Conservation (phyloP, 2,113 vertebrate genomes). For the Melanerpes aurifrons region DNA sequence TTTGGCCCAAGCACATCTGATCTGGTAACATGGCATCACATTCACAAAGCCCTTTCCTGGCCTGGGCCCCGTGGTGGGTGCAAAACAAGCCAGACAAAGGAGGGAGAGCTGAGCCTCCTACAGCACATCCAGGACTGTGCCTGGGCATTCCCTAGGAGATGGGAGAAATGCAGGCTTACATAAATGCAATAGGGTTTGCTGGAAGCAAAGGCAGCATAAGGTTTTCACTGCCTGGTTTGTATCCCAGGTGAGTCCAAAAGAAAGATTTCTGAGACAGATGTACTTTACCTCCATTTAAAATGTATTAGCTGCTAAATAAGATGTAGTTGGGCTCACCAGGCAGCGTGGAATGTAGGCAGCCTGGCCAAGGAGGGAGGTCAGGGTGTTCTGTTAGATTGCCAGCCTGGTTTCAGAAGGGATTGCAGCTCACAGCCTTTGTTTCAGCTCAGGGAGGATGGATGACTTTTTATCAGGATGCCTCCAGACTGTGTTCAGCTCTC, state of each 20-base stretch:
- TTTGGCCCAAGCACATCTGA: background rate
- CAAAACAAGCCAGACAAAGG: background rate
- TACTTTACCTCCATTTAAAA: background rate
- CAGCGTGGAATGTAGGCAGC: fast-evolving
- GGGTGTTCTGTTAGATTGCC: background rate
- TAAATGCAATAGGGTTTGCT: background rate
- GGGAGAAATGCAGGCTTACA: background rate
- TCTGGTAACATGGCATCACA: fast-evolving
- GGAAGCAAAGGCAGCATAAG: background rate
- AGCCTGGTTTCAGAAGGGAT: background rate
- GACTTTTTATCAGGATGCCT: background rate
- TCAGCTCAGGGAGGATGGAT: background rate
- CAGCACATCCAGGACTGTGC: background rate
- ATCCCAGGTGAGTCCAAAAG: background rate
- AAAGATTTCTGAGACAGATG: background rate
- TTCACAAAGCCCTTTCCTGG: background rate
- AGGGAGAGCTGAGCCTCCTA: background rate
- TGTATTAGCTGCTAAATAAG: background rate
- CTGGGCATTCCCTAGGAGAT: fast-evolving
- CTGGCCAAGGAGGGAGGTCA: background rate
- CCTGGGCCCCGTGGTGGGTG: fast-evolving
- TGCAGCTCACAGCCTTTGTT: background rate
- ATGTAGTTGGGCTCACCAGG: background rate
- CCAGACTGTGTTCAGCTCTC: background rate
- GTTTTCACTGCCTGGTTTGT: background rate